Percentiles rank a stretch among this genome's conserved stretches.
Evolutionary conservation across 2,113 vertebrate genomes (phyloP).

Genomic region (Rhinoptilus africanus): DNA sequence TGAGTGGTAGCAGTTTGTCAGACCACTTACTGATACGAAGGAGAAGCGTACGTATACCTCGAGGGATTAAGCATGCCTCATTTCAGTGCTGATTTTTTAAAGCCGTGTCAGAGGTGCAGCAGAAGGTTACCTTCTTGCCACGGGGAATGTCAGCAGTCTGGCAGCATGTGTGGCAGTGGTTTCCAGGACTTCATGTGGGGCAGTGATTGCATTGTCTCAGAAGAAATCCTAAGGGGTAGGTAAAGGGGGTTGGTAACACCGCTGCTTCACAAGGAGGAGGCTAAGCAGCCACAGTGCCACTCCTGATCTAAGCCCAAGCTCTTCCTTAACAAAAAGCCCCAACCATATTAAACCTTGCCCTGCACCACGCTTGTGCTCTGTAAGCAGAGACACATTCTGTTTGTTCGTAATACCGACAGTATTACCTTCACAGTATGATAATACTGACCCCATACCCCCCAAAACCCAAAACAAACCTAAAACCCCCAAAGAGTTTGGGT

Average conservation of each 20-base stretch:
- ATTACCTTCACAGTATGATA: neutral
- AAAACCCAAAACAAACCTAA: neutral
- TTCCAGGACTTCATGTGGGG: neutral
- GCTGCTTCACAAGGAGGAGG: neutral
- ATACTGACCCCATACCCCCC: neutral
- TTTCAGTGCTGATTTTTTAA: neutral
- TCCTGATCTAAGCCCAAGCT: neutral
- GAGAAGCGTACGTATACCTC: neutral
- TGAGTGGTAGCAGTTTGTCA: neutral
- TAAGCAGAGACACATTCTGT: neutral
- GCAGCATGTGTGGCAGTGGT: neutral
- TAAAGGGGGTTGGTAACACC: neutral
- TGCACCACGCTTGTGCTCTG: neutral
- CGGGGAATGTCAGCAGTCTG: neutral
- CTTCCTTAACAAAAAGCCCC: neutral
- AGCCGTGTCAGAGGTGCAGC: neutral
- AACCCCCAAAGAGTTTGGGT: neutral
- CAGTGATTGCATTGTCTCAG: slow-evolving; percentile 18
- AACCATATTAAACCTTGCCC: neutral
- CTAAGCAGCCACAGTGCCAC: neutral
- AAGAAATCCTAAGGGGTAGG: slow-evolving; percentile 19
- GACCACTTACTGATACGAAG: neutral
- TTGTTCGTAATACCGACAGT: neutral
- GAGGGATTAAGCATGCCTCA: neutral
- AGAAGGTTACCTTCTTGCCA: slow-evolving; percentile 18